These are phyloP conservation scores for Mycteria americana DNA, from an alignment of 2,797 vertebrate genomes.

Conservation along the genomic window DNA sequence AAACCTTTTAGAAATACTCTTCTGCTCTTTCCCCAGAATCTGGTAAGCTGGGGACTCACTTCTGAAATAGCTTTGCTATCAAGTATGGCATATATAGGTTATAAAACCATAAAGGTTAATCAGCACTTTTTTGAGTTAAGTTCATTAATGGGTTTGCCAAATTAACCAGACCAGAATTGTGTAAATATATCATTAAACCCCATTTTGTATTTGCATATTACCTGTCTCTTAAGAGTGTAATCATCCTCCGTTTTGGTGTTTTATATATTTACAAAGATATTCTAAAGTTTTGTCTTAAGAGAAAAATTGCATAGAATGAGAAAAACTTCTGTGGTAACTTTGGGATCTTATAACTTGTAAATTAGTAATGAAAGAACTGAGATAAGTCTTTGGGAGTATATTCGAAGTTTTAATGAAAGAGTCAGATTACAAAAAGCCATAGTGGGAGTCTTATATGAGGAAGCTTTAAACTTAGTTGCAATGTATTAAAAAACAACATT, in stretches of 20 bases:
- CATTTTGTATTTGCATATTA: neutral
- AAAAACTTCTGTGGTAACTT: constrained; percentile 18
- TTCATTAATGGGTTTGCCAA: neutral
- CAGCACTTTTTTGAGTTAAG: neutral
- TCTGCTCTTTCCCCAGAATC: neutral
- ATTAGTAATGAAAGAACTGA: constrained; percentile 6
- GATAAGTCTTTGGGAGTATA: constrained; percentile 28
- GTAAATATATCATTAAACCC: neutral
- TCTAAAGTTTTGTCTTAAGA: neutral
- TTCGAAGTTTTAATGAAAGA: constrained; percentile 50
- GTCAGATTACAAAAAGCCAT: constrained; percentile 51
- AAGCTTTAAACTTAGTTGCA: constrained; percentile 51
- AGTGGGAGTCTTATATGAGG: constrained; percentile 20
- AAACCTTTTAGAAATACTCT: neutral
- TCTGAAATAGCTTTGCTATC: neutral
- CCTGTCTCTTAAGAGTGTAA: neutral
- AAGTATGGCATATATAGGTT: neutral
- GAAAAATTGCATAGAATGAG: neutral
- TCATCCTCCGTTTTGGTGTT: neutral
- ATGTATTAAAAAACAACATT: constrained; percentile 52
- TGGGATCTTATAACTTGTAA: constrained; percentile 13
- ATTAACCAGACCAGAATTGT: neutral
- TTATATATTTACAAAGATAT: neutral
- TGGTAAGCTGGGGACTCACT: neutral
- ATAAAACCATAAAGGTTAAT: neutral